Evolutionary conservation across 1,140 invertebrate genomes (phyloP), one percentile per base, ranked within the genome.

Genomic region (Zaprionus ghesquierei): DNA sequence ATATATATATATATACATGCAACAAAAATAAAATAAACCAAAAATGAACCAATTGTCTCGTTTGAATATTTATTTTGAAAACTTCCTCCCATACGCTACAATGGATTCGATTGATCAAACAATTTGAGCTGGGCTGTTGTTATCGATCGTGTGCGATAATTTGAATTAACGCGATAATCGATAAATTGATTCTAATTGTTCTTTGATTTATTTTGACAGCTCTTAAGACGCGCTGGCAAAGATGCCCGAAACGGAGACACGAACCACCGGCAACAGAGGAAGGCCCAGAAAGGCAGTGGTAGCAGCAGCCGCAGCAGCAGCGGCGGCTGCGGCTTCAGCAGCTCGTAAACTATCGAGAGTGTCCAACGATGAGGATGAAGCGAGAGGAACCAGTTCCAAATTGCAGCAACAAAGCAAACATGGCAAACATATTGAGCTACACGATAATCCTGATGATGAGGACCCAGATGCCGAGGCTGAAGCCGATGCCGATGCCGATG

Each of bases 1-100:
- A 68, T 77, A 68, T 73, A 61, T 63, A 75, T 70, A 70, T 54
- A 49, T 66, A 69, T 56, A 73, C 29, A 73, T 61, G 23, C 71
- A 75, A 55, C n/a, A 41, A 54, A 79, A 87, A 87, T 82, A 89
- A 87, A 87, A 76, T 87, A 63, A 81, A 86, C 68, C 72, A 89
- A 89, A 84, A 54, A 84, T 89, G 44, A 77, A 50, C 49, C 49
- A 86, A 69, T 38, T 31, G 9, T n/a, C n/a, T 51, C 60, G 35
- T 70, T 49, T 59, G 5, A 41, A 15, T 41, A 41, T 8, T 15
- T 29, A 27, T 56, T 66, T 18, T 31, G 31, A 50, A 20, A 51
- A 41, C n/a, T n/a, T n/a, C n/a, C n/a, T n/a, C n/a, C n/a, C n/a
- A n/a, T n/a, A n/a, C n/a, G n/a, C n/a, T 49, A 12, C 0, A n/a